A percentile compares a stretch with the other conserved stretches of the same genome.
Conservation (phyloP, 2,888 invertebrate genomes). For the Oxycera nigricornis region DNA sequence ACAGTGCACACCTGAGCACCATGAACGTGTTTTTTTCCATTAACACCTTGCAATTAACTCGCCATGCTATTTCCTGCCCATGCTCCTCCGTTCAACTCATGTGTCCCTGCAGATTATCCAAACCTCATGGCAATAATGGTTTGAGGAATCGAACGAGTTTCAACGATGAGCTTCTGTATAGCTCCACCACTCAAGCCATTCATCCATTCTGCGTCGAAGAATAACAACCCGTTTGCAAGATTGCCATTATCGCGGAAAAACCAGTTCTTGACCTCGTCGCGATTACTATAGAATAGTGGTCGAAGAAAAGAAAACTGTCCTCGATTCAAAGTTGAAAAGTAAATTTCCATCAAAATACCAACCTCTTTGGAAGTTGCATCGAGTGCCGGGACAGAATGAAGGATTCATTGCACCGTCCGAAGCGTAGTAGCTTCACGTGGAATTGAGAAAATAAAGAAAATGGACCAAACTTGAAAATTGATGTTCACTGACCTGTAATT, state of each 20-base stretch:
- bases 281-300: not conserved
- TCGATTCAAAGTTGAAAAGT: not conserved
- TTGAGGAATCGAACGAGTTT: not conserved
- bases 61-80: slow-evolving; percentile 31
- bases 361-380: not conserved
- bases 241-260: slow-evolving; percentile 16
- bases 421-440: not conserved
- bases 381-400: not conserved
- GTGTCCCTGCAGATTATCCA: not conserved
- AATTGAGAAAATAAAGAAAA: not conserved
- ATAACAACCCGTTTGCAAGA: not conserved
- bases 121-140: not conserved
- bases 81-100: not conserved
- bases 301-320: not conserved
- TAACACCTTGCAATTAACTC: slow-evolving; percentile 36
- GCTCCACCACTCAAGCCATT: not conserved
- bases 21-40: slow-evolving; percentile 33
- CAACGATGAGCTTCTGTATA: not conserved
- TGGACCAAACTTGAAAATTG: slow-evolving; percentile 2
- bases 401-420: not conserved
- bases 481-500: slow-evolving; percentile 43
- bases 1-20: slow-evolving; percentile 25
- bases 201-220: not conserved
- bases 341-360: not conserved
- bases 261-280: slow-evolving; percentile 23